These are phyloP conservation scores for Acrobasis suavella DNA, from an alignment of 2,888 invertebrate species.

Conservation along the genomic window DNA sequence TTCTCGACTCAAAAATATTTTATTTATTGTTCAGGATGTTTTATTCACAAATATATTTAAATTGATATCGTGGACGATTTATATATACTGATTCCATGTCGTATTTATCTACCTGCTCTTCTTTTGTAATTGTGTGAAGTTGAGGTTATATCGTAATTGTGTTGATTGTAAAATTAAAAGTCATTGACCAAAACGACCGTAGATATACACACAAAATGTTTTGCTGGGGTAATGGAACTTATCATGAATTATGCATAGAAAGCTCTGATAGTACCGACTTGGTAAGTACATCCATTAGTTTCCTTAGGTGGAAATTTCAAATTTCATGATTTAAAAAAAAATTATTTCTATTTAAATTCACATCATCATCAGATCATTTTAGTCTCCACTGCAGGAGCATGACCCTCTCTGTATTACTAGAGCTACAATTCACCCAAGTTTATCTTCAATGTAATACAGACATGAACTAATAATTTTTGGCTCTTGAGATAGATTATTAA, in stretches of 20 bases:
- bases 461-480: too few relatives aligned
- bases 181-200: slow-evolving; percentile 41
- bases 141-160: slow-evolving; percentile 51
- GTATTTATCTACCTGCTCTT: slow-evolving; percentile 42
- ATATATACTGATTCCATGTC: background rate
- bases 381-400: too few relatives aligned
- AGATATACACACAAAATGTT: slow-evolving; percentile 62
- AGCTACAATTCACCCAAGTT: too few relatives aligned
- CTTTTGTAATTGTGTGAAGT: slow-evolving; percentile 43
- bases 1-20: slow-evolving; percentile 56
- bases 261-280: slow-evolving; percentile 61
- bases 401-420: too few relatives aligned
- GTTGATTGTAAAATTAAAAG: slow-evolving; percentile 44
- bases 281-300: slow-evolving; percentile 49
- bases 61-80: background rate
- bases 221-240: slow-evolving; percentile 79
- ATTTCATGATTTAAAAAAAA: background rate
- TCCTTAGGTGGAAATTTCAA: background rate
- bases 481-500: too few relatives aligned
- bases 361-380: too few relatives aligned
- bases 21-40: slow-evolving; percentile 30
- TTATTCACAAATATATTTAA: slow-evolving; percentile 17
- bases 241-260: slow-evolving; percentile 75
- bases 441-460: too few relatives aligned
- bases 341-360: too few relatives aligned